These are phyloP conservation scores for Herminia tarsipennalis DNA, from an alignment of 2,888 invertebrate species.

Conservation along the genomic window DNA sequence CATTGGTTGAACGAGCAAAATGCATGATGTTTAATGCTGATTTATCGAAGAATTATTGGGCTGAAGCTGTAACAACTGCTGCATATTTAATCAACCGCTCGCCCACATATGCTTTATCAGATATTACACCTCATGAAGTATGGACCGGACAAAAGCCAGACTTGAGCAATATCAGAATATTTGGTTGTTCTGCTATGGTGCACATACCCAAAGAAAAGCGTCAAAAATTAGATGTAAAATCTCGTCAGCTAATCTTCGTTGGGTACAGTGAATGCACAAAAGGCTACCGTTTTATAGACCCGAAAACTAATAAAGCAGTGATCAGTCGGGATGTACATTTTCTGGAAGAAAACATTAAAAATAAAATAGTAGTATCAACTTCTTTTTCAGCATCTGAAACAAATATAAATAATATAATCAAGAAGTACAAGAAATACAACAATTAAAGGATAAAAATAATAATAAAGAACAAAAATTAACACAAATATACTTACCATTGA, in stretches of 20 bases:
- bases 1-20: too few species aligned
- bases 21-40: too few species aligned
- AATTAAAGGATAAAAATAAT: background rate
- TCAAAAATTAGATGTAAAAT: constrained; percentile 7
- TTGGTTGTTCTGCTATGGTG: constrained; percentile 2
- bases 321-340: background rate
- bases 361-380: background rate
- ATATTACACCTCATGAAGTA: background rate
- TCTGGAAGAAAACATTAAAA: constrained; percentile 1
- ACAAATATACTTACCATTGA: constrained; percentile 4
- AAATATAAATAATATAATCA: background rate
- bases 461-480: background rate
- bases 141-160: background rate
- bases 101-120: too few species aligned
- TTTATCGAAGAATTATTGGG: too few species aligned
- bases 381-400: too few species aligned
- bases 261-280: constrained; percentile 3
- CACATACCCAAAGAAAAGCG: too few species aligned
- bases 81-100: too few species aligned
- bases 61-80: too few species aligned
- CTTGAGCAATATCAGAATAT: constrained; percentile 2
- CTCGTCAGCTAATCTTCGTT: background rate
- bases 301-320: background rate
- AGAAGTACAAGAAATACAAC: background rate
- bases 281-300: constrained; percentile 6